Base-by-base conservation (phyloP, 2,113 vertebrate genomes). In the Campylomormyrus numenius region DNA sequence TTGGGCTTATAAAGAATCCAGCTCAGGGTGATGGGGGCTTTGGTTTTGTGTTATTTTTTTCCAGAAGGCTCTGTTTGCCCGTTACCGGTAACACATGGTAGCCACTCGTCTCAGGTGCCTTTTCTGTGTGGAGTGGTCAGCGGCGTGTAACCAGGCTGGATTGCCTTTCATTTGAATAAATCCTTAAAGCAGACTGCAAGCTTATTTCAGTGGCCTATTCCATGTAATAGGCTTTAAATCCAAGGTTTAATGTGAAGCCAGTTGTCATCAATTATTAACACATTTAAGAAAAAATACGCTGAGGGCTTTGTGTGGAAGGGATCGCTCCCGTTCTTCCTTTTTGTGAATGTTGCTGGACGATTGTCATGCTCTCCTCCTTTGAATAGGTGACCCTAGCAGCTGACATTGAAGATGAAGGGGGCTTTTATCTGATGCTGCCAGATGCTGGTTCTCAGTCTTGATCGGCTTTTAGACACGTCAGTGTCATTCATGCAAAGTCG, bases 341-440 rank as follows among this genome's bases (percentile, higher is more conserved):
- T 56, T 45, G 35, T 56, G 48, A 58, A 50, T 87, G 89, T 87
- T 91, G 89, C 90, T 45, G 87, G 49, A 5, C 5, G 70, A 80
- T 91, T 92, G 83, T 89, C 89, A 90, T 85, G 89, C 89, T 80
- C 77, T 49, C 90, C 49, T 21, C 48, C 39, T 88, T 74, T n/a
- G 27, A 24, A 5, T 4, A 31, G 66, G 10, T 50, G 66, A 70
- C 62, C 46, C 70, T 39, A 15, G 74, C 74, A 42, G 74, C 31
- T 42, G 74, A 80, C 35, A 31, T 42, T 19, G 35, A 19, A 48
- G 10, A 48, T 46, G 46, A 70, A n/a, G 21, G 27, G 3, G 86
- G 35, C 87, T 58, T 49, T 45, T 46, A 66, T 88, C 27, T 49
- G 21, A 58, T 83, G n/a, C 39, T 87, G 10, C 42, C 13, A 48